phyloP scores from a whole-genome alignment of 30 jellyfish, hydroid and myxozoan genomes.

The Pelagia noctiluca region DNA sequence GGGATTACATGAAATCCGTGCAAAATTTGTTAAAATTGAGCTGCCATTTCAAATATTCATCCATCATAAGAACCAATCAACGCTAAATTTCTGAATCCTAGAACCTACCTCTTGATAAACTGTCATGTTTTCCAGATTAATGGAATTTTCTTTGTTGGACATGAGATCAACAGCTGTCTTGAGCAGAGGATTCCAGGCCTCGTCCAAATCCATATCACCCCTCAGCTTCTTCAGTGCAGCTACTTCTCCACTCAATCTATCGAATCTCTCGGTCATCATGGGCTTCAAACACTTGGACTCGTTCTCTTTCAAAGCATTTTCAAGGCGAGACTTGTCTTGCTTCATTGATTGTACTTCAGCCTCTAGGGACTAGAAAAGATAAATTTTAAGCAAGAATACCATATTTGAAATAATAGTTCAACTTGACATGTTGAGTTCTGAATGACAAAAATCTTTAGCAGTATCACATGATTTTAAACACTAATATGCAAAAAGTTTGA shows the following conservation, averaged over 20 bases:
- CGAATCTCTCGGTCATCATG: not conserved
- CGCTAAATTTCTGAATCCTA: not conserved
- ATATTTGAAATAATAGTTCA: too few relatives aligned
- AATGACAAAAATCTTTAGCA: too few relatives aligned
- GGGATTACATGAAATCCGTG: not conserved
- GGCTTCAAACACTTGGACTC: conserved; percentile 8
- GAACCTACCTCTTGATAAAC: conserved; percentile 41
- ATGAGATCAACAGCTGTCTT: conserved; percentile 40
- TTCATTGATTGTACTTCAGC: conserved; percentile 13
- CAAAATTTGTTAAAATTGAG: conserved; percentile 1
- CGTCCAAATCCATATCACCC: conserved; percentile 36
- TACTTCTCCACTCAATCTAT: conserved; percentile 12
- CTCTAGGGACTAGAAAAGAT: conserved; percentile 7
- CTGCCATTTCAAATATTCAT: not conserved
- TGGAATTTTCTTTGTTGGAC: conserved; percentile 7
- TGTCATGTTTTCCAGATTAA: conserved; percentile 11
- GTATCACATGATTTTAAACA: too few relatives aligned
- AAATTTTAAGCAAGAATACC: too few relatives aligned
- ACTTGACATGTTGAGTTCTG: too few relatives aligned
- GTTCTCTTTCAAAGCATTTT: conserved; percentile 18
- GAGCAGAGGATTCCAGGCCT: conserved; percentile 8
- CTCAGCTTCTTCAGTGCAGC: conserved; percentile 26
- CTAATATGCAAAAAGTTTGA: not conserved
- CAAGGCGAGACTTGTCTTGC: conserved; percentile 32
- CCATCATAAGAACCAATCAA: not conserved